Conservation (phyloP, 2,888 invertebrate genomes). For the Chirona hameri region DNA sequence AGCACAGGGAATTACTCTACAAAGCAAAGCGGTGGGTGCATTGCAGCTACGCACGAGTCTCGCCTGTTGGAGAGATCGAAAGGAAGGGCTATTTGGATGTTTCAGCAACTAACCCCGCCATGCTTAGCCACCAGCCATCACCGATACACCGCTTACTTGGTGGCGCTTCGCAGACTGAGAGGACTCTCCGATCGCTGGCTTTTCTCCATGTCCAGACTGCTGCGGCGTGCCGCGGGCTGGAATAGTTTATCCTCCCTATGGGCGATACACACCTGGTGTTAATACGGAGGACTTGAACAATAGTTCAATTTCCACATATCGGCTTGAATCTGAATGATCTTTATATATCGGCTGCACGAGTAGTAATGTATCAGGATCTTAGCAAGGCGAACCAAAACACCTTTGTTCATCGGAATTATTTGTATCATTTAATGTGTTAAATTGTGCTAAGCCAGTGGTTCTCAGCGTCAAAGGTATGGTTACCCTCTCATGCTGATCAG, state of each 20-base stretch:
- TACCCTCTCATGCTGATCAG: too few species aligned
- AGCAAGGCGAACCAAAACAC: too few species aligned
- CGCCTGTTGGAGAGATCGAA: neutral
- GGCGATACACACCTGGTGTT: neutral
- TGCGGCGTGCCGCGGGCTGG: neutral
- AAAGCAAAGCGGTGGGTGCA: neutral
- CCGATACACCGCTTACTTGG: neutral
- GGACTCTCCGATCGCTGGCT: neutral
- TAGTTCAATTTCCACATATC: neutral
- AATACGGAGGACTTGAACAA: neutral
- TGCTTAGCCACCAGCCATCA: neutral
- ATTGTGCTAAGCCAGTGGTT: neutral
- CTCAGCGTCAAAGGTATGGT: neutral
- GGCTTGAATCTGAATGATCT: neutral
- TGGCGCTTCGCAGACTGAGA: neutral
- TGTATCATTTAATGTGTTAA: neutral
- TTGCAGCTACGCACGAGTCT: neutral
- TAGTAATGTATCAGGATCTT: too few species aligned
- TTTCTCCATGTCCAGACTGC: neutral
- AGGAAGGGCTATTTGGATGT: too few species aligned
- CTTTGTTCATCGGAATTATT: neutral
- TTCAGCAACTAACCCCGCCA: neutral
- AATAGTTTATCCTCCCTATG: neutral
- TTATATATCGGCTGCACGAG: too few species aligned
- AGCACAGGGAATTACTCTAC: neutral